Conservation (phyloP, 2,797 vertebrate genomes). For the Lutjanus campechanus region DNA sequence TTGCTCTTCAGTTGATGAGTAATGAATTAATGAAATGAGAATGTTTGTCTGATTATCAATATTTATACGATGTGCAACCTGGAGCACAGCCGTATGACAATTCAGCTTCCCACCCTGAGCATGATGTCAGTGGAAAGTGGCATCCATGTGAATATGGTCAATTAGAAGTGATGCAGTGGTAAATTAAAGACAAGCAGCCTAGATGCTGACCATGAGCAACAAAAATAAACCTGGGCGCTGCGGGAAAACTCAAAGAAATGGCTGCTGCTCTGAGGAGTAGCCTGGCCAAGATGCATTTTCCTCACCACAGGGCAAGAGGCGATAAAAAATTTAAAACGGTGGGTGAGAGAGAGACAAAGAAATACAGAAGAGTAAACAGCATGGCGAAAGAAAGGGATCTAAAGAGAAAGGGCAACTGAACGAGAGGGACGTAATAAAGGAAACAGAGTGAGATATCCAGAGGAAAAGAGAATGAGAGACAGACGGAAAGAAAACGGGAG, state of each 20-base stretch:
- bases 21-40: no score
- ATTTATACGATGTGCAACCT: no score
- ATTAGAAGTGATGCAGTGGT: not conserved
- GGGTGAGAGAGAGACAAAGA: conserved; percentile 21
- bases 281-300: conserved; percentile 17
- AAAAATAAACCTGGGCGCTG: conserved; percentile 9
- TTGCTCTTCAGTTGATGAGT: no score
- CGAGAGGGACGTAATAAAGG: not conserved
- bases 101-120: no score
- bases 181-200: not conserved
- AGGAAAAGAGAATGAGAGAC: conserved; percentile 25
- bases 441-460: not conserved
- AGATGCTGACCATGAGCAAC: not conserved
- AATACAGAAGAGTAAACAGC: conserved; percentile 26
- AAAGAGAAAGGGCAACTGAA: not conserved
- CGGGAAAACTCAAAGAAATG: conserved; percentile 13
- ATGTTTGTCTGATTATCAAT: no score
- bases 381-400: not conserved
- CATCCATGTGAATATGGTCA: no score
- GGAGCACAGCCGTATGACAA: no score
- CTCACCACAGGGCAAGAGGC: not conserved
- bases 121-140: no score
- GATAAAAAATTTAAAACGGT: conserved; percentile 48
- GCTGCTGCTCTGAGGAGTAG: not conserved
- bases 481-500: not conserved